These are phyloP conservation scores for Tholera decimalis DNA, from an alignment of 2,888 invertebrate genomes.

Conservation along the genomic window DNA sequence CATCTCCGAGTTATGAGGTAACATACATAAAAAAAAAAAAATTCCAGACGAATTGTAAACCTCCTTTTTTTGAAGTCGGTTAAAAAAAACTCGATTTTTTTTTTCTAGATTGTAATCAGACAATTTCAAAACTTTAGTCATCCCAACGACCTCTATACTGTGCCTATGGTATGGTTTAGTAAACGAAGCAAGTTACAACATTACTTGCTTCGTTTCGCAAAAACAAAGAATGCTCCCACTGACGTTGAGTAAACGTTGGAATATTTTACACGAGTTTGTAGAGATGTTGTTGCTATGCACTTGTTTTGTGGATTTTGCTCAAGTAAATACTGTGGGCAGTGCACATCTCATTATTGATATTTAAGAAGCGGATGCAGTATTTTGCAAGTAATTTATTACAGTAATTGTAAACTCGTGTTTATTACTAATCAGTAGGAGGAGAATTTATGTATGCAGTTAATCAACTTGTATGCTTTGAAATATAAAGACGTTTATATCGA, in stretches of 20 bases:
- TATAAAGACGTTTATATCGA: not conserved
- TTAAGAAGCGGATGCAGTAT: constrained; percentile 22
- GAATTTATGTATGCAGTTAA: constrained; percentile 25
- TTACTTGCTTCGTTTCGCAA: no score
- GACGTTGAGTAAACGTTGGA: constrained; percentile 45
- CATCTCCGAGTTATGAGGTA: no score
- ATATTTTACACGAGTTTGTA: constrained; percentile 30
- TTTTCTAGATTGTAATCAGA: no score
- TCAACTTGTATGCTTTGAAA: constrained; percentile 18
- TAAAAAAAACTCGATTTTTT: no score
- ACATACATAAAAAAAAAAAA: no score
- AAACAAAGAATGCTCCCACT: constrained; percentile 41
- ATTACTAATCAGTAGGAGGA: not conserved
- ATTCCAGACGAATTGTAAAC: no score
- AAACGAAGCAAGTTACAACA: constrained; percentile 24
- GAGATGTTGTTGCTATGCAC: constrained; percentile 30
- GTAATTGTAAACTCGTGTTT: constrained; percentile 36
- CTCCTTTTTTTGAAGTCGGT: no score
- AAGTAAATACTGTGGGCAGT: constrained; percentile 27
- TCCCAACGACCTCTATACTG: no score
- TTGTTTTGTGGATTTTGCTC: constrained; percentile 24
- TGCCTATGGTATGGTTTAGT: no score
- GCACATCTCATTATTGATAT: constrained; percentile 19
- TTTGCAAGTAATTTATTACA: constrained; percentile 13
- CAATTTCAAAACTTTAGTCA: no score